Evolutionary conservation across 2,113 vertebrate species (phyloP), one percentile per base, ranked within the genome.

Genomic region (Callionymus lyra): DNA sequence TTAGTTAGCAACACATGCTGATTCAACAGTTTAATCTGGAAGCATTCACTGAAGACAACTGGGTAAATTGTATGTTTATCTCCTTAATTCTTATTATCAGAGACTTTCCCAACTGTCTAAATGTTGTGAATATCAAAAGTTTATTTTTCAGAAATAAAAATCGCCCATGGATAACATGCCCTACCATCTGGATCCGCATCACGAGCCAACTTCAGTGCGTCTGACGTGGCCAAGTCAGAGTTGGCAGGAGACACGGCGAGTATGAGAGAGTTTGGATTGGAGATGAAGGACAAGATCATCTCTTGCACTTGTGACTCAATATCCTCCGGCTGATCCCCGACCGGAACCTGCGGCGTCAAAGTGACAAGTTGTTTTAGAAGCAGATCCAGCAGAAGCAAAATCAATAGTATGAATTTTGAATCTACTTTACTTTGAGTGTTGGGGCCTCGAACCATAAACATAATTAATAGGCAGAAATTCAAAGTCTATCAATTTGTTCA

Each of bases 161-260:
- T 14, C 1, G 31, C 18, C 18, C 44, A 34, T 54, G 34, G 46
- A 21, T 55, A 57, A 65, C 58, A 64, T 43, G 6, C 56, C 76
- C 59, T 73, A 88, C 86, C 87, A 48, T 88, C 86, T 63, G 82
- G 63, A 76, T 86, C 86, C 27, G 86, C 84, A 31, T 88, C 86
- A 4, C 81, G 78, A 14, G 87, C 87, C 75, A 88, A 71, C 74
- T 88, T 88, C 31, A 88, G 70, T 1, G 84, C 82, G 49, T 88
- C 85, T 2, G 84, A 83, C 15, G 86, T 87, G 64, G 87, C 85
- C 63, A 88, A 78, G 75, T 88, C 87, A 8, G 85, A 88, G 73
- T 88, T 88, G 57, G 85, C 87, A 15, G 87, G 80, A 13, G 86
- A 86, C 36, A 88, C 84, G 0, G 84, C 66, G 4, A 88, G 84